A percentile compares a stretch with the other conserved stretches of the same genome.
phyloP scores from a whole-genome alignment of 2,888 invertebrate species.

The Mesorhabditis sp. region DNA sequence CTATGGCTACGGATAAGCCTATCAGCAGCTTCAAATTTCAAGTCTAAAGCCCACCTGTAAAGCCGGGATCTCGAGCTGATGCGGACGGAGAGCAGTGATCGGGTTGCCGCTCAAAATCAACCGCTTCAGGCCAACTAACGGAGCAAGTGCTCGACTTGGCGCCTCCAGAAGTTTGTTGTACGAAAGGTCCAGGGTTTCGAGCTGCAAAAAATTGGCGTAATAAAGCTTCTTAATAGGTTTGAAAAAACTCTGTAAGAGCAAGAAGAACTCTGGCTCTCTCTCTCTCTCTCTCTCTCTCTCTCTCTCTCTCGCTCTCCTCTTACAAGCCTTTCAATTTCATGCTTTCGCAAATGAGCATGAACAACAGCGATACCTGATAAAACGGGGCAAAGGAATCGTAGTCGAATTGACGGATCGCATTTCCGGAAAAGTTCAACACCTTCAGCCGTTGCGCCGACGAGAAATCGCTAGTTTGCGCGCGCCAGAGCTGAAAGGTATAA shows the following conservation, averaged over 20 bases:
- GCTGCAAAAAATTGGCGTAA: neutral
- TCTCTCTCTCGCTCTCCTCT: too few relatives aligned
- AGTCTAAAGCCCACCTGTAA: constrained; percentile 2
- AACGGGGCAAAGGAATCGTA: constrained; percentile 4
- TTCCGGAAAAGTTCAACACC: constrained; percentile 1
- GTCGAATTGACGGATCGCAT: constrained; percentile 5
- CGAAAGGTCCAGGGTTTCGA: neutral
- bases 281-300: too few relatives aligned
- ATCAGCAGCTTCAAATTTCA: neutral
- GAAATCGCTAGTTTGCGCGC: neutral
- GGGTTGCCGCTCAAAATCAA: neutral
- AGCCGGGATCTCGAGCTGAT: neutral
- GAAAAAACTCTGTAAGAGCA: too few relatives aligned
- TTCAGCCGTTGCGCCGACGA: neutral
- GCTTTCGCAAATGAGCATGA: neutral
- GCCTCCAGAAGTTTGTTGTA: neutral
- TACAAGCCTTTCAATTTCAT: too few relatives aligned
- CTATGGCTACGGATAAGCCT: neutral
- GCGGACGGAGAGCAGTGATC: neutral
- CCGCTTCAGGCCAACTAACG: neutral
- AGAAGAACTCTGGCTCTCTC: too few relatives aligned
- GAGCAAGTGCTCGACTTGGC: neutral
- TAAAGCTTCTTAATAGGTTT: too few relatives aligned
- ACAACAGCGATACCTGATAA: neutral
- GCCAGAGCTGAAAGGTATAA: neutral